Percentiles rank a stretch among this genome's conserved stretches.
Conservation (phyloP, 2,113 vertebrate genomes). For the Anhinga rufa region DNA sequence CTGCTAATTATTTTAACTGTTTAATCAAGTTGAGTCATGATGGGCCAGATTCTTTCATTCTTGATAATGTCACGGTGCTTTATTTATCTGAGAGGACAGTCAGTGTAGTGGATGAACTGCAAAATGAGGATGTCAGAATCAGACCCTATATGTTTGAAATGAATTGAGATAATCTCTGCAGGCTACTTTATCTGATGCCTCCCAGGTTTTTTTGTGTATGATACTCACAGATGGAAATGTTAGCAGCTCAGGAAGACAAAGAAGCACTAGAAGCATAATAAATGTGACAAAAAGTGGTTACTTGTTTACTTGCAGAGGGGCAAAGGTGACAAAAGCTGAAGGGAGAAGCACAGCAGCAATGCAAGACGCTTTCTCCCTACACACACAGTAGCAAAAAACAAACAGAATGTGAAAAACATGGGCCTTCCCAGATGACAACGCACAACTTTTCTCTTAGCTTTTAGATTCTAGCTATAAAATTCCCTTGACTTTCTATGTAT, state of each 20-base stretch:
- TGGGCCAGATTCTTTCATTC: background rate
- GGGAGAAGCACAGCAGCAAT: background rate
- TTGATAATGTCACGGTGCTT: background rate
- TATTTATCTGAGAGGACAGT: background rate
- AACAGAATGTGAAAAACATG: background rate
- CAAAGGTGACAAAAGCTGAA: background rate
- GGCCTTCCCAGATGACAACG: background rate
- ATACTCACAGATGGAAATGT: background rate
- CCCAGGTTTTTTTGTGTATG: background rate
- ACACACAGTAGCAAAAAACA: background rate
- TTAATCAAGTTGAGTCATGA: background rate
- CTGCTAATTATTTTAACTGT: background rate
- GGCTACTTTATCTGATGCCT: background rate
- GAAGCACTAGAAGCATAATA: background rate
- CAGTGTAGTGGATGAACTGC: background rate
- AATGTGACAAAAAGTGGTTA: background rate
- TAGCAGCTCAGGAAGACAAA: background rate
- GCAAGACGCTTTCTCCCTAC: background rate
- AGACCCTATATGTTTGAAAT: background rate
- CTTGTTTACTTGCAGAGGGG: background rate
- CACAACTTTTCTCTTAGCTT: background rate
- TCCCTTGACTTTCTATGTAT: background rate
- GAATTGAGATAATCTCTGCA: background rate
- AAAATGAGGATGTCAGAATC: background rate
- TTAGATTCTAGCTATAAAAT: background rate